Evolutionary conservation across 2,888 invertebrate genomes (phyloP).

Genomic region (Aphodius granarius): DNA sequence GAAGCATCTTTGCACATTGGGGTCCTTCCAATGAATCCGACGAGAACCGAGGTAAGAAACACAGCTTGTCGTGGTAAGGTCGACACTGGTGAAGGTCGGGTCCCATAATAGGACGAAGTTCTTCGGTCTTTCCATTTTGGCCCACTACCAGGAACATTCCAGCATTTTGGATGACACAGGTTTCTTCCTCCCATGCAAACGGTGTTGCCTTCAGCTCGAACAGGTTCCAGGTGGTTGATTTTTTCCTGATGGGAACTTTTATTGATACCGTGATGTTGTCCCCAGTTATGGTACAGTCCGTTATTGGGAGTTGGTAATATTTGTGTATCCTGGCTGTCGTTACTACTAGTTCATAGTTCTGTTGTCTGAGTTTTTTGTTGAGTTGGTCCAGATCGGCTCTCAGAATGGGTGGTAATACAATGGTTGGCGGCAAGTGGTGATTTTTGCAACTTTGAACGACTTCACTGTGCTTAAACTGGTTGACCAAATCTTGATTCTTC

Average conservation of each 20-base stretch:
- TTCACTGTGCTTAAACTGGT: too few species aligned
- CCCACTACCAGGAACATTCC: slow-evolving; percentile 19
- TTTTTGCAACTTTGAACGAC: too few species aligned
- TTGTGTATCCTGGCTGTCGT: neutral
- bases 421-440: too few species aligned
- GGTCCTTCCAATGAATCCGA: slow-evolving; percentile 17
- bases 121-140: neutral
- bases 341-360: neutral
- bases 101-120: slow-evolving; percentile 11
- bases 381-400: too few species aligned
- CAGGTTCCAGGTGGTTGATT: neutral
- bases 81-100: slow-evolving; percentile 16
- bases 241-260: slow-evolving; percentile 16
- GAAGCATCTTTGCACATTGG: too few species aligned
- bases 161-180: slow-evolving; percentile 15
- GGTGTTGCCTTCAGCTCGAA: slow-evolving; percentile 18
- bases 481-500: too few species aligned
- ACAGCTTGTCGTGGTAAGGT: slow-evolving; percentile 17
- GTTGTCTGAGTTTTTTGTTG: neutral
- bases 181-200: slow-evolving; percentile 18
- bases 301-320: slow-evolving; percentile 21
- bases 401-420: too few species aligned
- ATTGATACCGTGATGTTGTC: neutral
- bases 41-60: slow-evolving; percentile 19
- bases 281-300: slow-evolving; percentile 7